A percentile compares a stretch with the other conserved stretches of the same genome.
These are phyloP conservation scores for Uropsilus gracilis DNA, from an alignment of 2,113 vertebrate genomes.

Conservation along the genomic window DNA sequence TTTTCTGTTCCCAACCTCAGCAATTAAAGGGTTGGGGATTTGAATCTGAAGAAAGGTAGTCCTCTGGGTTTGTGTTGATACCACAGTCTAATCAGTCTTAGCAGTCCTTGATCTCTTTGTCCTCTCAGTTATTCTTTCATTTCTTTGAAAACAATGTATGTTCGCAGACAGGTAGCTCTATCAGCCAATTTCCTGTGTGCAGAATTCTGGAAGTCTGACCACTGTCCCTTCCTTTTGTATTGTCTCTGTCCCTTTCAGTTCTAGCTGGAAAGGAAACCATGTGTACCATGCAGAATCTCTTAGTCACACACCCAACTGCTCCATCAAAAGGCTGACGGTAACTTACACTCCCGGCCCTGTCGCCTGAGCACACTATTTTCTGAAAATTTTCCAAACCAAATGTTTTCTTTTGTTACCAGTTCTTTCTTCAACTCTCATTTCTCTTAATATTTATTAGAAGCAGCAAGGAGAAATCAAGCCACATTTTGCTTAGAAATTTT, in stretches of 20 bases:
- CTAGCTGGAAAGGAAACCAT: not conserved
- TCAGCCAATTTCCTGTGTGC: not conserved
- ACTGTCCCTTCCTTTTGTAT: not conserved
- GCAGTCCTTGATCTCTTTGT: not conserved
- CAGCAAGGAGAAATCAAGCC: not conserved
- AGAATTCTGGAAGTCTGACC: not conserved
- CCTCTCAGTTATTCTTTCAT: not conserved
- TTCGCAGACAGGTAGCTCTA: not conserved
- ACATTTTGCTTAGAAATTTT: constrained; percentile 14
- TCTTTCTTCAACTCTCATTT: not conserved
- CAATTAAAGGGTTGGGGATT: not conserved
- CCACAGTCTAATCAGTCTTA: not conserved
- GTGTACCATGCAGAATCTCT: not conserved
- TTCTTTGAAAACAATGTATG: not conserved
- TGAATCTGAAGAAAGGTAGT: not conserved
- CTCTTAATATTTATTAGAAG: not conserved
- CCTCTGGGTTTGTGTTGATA: not conserved
- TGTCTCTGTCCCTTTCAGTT: not conserved
- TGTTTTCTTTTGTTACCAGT: not conserved
- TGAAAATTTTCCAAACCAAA: not conserved
- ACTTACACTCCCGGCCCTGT: not conserved
- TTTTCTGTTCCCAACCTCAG: not conserved
- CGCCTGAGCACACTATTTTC: not conserved
- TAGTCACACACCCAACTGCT: not conserved
- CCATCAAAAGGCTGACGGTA: not conserved